Evolutionary conservation across 2,888 invertebrate genomes (phyloP), one percentile per base, ranked within the genome.

Genomic region (Scaptomyza caliginosa): DNA sequence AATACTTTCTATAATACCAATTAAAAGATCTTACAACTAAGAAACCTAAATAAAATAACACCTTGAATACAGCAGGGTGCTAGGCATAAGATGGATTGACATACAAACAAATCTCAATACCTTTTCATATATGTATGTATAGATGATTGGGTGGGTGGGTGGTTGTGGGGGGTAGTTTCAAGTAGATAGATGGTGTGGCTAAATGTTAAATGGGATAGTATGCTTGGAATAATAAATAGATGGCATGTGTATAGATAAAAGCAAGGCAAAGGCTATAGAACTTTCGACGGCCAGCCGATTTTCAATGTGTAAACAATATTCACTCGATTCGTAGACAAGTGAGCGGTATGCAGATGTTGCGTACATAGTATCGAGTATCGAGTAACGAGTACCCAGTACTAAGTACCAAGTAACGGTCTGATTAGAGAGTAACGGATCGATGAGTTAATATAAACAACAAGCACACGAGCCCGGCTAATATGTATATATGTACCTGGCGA

Each of bases 151-250:
- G 30, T 28, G 21, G 24, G 39, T 42, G 16, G 16, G 42, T 6
- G 48, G 19, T 13, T n/a, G n/a, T n/a, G n/a, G n/a, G n/a, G n/a
- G n/a, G n/a, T n/a, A n/a, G n/a, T n/a, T n/a, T n/a, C 5, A 32
- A 32, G 59, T 57, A 58, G 62, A 68, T 72, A 38, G 43, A 70
- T 70, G 56, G 50, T 42, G 49, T 68, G 74, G 55, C 56, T 66
- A 74, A 71, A 77, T 64, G 81, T 45, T 77, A 68, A 69, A 81
- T 67, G 64, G 62, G 48, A 71, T 84, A 74, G 74, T 84, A 81
- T 84, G 80, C 79, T 78, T 81, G 60, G 78, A 84, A 81, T 81
- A 84, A 81, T 81, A 84, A 84, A 81, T 84, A 81, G 40, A 58
- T 32, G 21, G 45, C 19, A n/a, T 8, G 17, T 50, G 23, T 30